Evolutionary conservation across 2,113 vertebrate species (phyloP).

Genomic region (Centropus unirufus): DNA sequence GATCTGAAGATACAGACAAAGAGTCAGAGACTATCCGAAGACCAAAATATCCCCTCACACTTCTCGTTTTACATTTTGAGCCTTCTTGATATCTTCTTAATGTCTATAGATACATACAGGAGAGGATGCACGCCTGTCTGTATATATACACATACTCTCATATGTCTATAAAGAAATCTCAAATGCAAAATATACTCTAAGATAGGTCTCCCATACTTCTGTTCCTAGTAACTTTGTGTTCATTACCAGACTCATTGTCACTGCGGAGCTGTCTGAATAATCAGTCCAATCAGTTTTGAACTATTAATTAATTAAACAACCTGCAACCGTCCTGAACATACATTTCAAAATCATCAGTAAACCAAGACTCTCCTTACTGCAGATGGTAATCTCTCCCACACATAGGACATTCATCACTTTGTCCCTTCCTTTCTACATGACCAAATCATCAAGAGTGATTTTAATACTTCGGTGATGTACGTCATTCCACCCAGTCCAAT

Average conservation of each 20-base stretch:
- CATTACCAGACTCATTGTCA: neutral
- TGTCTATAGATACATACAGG: neutral
- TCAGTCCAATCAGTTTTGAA: neutral
- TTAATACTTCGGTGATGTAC: neutral
- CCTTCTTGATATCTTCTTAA: neutral
- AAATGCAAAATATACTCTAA: neutral
- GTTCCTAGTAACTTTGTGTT: neutral
- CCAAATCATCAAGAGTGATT: neutral
- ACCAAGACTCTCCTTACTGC: neutral
- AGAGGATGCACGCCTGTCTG: neutral
- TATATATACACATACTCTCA: neutral
- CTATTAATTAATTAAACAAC: neutral
- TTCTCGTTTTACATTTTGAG: neutral
- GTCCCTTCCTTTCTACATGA: neutral
- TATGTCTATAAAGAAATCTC: neutral
- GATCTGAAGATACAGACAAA: neutral
- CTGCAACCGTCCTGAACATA: neutral
- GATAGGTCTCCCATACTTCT: neutral
- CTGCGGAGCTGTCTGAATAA: neutral
- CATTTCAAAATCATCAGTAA: neutral
- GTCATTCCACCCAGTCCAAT: neutral
- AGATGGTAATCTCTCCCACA: neutral
- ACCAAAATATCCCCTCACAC: neutral
- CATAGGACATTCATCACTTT: fast-evolving
- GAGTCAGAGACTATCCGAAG: neutral